Conservation (phyloP, 37 sponge, comb jelly and placozoan genomes). For the Halisarca cf. caerulea region DNA sequence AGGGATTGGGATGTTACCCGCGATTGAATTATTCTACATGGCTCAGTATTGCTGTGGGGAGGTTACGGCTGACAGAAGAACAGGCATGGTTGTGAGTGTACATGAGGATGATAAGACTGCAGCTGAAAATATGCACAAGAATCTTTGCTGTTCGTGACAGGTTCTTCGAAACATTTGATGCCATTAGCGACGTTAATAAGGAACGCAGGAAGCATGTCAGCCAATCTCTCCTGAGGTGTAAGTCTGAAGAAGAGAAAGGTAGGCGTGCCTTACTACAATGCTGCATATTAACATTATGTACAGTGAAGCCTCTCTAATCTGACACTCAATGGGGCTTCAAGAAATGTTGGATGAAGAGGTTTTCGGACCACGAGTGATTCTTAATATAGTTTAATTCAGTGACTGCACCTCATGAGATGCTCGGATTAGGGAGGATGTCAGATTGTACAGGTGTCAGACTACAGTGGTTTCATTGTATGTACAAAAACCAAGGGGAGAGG, state of each 20-base stretch:
- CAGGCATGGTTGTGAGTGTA: slow-evolving; percentile 65
- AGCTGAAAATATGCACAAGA: no score
- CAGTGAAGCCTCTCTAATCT: background rate
- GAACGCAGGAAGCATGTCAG: no score
- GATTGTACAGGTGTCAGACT: no score
- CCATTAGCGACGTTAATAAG: slow-evolving; percentile 36
- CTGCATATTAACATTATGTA: background rate
- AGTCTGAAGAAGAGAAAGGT: slow-evolving; percentile 50
- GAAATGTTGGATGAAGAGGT: background rate
- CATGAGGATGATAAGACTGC: no score
- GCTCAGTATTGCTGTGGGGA: slow-evolving; percentile 53
- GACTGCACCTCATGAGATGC: no score
- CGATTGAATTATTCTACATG: slow-evolving; percentile 63
- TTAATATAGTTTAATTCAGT: no score
- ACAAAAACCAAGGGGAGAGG: no score
- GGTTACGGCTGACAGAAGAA: slow-evolving; percentile 55
- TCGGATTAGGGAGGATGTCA: no score
- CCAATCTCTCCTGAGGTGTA: slow-evolving; percentile 11
- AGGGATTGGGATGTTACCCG: slow-evolving; percentile 47
- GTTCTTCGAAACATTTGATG: slow-evolving; percentile 77
- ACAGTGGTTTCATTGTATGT: no score
- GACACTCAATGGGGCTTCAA: background rate
- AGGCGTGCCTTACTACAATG: no score
- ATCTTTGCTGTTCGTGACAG: slow-evolving; percentile 29
- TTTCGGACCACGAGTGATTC: background rate